These are phyloP conservation scores for Poecile atricapillus DNA, from an alignment of 2,113 vertebrate genomes.

Conservation along the genomic window DNA sequence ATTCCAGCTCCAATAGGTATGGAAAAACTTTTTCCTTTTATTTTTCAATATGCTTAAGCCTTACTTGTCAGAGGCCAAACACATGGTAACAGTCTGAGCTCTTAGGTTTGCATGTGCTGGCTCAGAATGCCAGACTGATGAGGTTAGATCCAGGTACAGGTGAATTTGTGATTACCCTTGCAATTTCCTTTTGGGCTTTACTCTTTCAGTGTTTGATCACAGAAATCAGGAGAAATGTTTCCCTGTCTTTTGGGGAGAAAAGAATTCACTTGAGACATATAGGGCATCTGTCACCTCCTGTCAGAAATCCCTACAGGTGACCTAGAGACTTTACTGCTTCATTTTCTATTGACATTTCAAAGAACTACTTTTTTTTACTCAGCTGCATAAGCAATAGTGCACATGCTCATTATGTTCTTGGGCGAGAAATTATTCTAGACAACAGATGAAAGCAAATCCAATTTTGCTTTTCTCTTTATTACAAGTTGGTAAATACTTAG, in stretches of 20 bases:
- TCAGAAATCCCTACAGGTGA: not conserved
- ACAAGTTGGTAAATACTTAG: not conserved
- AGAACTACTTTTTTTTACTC: not conserved
- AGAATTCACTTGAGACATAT: accelerated
- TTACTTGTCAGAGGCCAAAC: not conserved
- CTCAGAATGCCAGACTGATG: not conserved
- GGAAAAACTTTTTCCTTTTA: not conserved
- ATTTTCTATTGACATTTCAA: slow-evolving; percentile 15
- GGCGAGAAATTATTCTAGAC: not conserved
- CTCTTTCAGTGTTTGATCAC: not conserved
- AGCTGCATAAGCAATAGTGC: not conserved
- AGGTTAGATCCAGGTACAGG: not conserved
- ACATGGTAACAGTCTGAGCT: not conserved
- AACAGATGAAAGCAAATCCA: not conserved
- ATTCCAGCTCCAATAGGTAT: not conserved
- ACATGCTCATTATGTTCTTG: not conserved
- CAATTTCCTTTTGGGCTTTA: not conserved
- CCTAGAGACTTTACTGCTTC: not conserved
- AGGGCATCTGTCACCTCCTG: not conserved
- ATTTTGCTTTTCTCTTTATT: not conserved
- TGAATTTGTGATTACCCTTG: not conserved
- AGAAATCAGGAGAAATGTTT: not conserved
- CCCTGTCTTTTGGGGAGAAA: not conserved
- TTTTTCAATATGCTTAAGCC: not conserved
- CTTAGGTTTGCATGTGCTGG: not conserved